Conservation (phyloP, 2,888 invertebrate species). For the Rambutsinella grinnellia region DNA sequence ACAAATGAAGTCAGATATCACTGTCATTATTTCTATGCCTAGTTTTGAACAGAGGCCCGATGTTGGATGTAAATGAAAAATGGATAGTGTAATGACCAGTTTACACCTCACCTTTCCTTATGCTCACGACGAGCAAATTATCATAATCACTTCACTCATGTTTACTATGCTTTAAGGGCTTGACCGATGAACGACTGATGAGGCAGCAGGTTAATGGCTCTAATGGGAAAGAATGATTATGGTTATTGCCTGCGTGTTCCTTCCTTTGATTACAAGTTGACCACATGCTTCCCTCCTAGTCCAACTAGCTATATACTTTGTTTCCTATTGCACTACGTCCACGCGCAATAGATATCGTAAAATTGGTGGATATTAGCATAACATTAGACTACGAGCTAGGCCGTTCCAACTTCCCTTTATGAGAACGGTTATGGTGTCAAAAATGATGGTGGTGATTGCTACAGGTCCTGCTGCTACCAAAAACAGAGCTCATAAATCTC, state of each 20-base stretch:
- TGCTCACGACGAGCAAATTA: constrained; percentile 28
- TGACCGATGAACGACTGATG: constrained; percentile 16
- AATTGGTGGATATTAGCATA: too few species aligned
- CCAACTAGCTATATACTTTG: too few species aligned
- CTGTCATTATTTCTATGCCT: constrained; percentile 15
- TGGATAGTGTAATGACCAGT: neutral
- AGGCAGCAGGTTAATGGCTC: constrained; percentile 38
- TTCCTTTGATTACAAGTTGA: constrained; percentile 25
- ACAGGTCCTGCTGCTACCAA: constrained; percentile 25
- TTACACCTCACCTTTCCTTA: constrained; percentile 4
- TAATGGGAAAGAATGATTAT: constrained; percentile 6
- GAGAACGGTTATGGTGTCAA: constrained; percentile 27
- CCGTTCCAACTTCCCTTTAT: neutral
- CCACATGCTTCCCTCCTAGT: constrained; percentile 21
- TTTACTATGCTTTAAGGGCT: constrained; percentile 20
- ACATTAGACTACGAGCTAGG: too few species aligned
- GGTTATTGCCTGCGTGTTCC: constrained; percentile 34
- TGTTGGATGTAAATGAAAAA: constrained; percentile 23
- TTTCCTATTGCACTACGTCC: too few species aligned
- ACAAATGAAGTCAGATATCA: constrained; percentile 27
- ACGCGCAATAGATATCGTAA: too few species aligned
- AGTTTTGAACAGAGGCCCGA: neutral
- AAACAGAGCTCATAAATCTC: constrained; percentile 58
- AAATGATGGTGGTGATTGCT: constrained; percentile 16
- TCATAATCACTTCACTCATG: constrained; percentile 40